These are phyloP conservation scores for Setophaga coronata DNA, from an alignment of 2,113 vertebrate species.

Conservation along the genomic window DNA sequence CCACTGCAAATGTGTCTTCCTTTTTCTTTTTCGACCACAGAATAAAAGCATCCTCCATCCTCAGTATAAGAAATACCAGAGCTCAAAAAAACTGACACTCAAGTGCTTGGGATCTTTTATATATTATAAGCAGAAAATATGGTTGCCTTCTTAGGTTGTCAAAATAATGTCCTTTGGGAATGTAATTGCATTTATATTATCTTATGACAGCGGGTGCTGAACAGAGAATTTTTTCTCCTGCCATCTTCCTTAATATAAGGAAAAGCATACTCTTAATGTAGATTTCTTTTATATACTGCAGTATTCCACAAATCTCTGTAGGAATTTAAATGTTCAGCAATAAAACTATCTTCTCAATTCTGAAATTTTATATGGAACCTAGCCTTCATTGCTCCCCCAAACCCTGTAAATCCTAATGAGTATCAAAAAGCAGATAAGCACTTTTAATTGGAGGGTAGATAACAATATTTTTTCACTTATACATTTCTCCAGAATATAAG, in stretches of 20 bases:
- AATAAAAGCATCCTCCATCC: not conserved
- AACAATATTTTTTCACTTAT: not conserved
- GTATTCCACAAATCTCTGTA: not conserved
- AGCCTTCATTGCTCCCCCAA: not conserved
- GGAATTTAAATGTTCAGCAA: not conserved
- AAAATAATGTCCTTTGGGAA: not conserved
- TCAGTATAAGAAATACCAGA: not conserved
- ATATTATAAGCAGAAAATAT: not conserved
- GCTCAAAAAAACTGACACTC: not conserved
- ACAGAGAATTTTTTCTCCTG: not conserved
- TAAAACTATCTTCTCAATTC: not conserved
- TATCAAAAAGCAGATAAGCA: not conserved
- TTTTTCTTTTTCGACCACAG: not conserved
- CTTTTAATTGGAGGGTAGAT: not conserved
- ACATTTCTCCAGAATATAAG: not conserved
- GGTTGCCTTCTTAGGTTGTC: not conserved
- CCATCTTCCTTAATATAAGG: not conserved
- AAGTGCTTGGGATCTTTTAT: not conserved
- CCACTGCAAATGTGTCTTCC: not conserved
- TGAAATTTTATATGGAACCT: not conserved
- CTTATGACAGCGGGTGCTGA: conserved; percentile 13
- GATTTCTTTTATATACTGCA: conserved; percentile 18
- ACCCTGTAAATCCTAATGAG: not conserved
- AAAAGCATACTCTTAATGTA: not conserved
- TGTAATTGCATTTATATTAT: not conserved